phyloP scores from a whole-genome alignment of 2,888 invertebrate genomes.

The Drosophila parthenogenetica region DNA sequence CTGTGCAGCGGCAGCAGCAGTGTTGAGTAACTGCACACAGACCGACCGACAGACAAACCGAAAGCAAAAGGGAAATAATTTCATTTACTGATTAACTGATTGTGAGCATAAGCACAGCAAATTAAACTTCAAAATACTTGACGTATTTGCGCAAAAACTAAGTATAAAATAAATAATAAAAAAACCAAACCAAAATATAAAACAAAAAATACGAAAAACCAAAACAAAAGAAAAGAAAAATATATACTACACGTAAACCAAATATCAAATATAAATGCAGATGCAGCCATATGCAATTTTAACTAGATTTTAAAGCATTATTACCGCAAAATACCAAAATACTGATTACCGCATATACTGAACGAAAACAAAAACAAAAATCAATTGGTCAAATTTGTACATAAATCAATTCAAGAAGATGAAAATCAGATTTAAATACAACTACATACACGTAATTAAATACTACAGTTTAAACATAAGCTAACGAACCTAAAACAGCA shows the following conservation, averaged over 20 bases:
- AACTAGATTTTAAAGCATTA: conserved; percentile 81
- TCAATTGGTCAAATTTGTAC: conserved; percentile 73
- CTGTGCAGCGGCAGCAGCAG: conserved; percentile 35
- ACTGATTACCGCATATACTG: conserved; percentile 67
- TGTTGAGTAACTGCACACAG: conserved; percentile 46
- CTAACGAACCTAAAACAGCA: conserved; percentile 54
- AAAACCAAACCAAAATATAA: conserved; percentile 23
- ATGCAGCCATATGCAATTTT: conserved; percentile 79
- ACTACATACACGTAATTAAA: conserved; percentile 77
- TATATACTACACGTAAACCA: conserved; percentile 66
- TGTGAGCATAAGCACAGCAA: conserved; percentile 51
- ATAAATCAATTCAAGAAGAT: conserved; percentile 50
- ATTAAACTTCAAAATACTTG: conserved; percentile 38
- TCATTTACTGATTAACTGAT: conserved; percentile 61
- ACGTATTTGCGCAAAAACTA: conserved; percentile 39
- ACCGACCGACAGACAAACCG: conserved; percentile 26
- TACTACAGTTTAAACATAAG: conserved; percentile 79
- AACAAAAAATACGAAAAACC: conserved; percentile 27
- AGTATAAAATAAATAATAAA: conserved; percentile 29
- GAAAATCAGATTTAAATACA: conserved; percentile 58
- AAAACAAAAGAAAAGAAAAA: conserved; percentile 34
- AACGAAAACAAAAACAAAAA: conserved; percentile 36
- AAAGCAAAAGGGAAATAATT: conserved; percentile 44
- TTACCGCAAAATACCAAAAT: conserved; percentile 71
- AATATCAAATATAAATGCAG: conserved; percentile 72